Evolutionary conservation across 2,113 vertebrate genomes (phyloP).

Genomic region (Romanogobio albipinnatus): DNA sequence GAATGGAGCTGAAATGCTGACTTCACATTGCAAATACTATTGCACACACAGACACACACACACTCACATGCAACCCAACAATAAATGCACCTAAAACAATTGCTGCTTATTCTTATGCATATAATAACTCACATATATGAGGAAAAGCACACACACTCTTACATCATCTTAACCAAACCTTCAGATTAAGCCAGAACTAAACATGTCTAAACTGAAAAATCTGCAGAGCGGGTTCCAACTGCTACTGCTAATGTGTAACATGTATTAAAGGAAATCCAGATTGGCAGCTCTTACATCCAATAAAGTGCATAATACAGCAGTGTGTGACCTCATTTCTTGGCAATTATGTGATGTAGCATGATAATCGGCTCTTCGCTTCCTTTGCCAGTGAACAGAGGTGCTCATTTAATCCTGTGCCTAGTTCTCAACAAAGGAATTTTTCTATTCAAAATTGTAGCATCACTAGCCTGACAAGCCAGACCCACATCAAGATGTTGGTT

Average conservation of each 20-base stretch:
- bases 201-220: background rate
- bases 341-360: background rate
- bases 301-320: background rate
- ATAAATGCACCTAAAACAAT: constrained; percentile 12
- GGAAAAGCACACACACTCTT: background rate
- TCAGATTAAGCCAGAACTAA: background rate
- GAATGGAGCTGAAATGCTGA: constrained; percentile 39
- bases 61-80: background rate
- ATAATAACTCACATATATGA: background rate
- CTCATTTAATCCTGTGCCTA: background rate
- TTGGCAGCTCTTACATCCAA: background rate
- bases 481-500: too few species aligned
- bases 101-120: background rate
- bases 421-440: background rate
- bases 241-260: background rate
- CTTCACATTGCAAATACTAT: constrained; percentile 31
- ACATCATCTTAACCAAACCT: background rate
- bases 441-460: background rate
- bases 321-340: background rate
- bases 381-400: background rate
- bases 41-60: background rate
- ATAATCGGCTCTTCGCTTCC: background rate
- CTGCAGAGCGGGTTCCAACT: background rate
- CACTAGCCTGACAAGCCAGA: too few species aligned
- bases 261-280: constrained; percentile 5